These are phyloP conservation scores for Ligdia adustata DNA, from an alignment of 2,888 invertebrate species.

Conservation along the genomic window DNA sequence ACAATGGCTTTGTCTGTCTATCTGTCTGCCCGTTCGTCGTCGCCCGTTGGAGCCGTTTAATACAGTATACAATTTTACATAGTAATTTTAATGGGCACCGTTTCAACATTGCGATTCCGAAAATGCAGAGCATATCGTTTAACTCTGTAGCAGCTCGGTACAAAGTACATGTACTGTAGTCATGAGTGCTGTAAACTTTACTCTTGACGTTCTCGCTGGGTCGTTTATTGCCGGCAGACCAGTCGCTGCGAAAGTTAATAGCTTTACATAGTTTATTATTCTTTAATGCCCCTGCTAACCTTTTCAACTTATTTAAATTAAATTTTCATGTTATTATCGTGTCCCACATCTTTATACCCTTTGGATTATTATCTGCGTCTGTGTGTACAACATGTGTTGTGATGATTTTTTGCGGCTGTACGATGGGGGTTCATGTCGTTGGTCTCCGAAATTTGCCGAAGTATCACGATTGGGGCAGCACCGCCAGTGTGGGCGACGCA, in stretches of 20 bases:
- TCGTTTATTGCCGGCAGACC: constrained; percentile 40
- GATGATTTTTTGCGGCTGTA: constrained; percentile 26
- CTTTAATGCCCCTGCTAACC: constrained; percentile 39
- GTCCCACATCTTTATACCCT: constrained; percentile 43
- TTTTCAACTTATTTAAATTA: constrained; percentile 40
- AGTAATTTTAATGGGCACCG: constrained; percentile 56
- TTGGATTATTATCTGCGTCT: constrained; percentile 13
- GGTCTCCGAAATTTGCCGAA: constrained; percentile 35
- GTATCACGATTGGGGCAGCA: constrained; percentile 25
- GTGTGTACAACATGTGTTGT: constrained; percentile 16
- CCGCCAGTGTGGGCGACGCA: constrained; percentile 63
- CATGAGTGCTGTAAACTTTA: constrained; percentile 45
- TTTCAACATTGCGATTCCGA: constrained; percentile 42
- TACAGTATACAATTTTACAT: constrained; percentile 56
- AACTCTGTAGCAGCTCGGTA: constrained; percentile 26
- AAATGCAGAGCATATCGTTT: constrained; percentile 42
- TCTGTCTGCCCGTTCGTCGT: constrained; percentile 57
- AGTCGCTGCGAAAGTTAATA: constrained; percentile 41
- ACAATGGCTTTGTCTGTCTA: constrained; percentile 80
- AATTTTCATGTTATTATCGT: constrained; percentile 42
- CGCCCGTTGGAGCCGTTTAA: constrained; percentile 62
- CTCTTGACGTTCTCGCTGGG: constrained; percentile 35
- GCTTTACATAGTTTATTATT: constrained; percentile 37
- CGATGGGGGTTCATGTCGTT: constrained; percentile 33
- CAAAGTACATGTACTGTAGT: no score